Evolutionary conservation across 1,140 invertebrate genomes (phyloP), one percentile per base, ranked within the genome.

Genomic region (Diabrotica virgifera): DNA sequence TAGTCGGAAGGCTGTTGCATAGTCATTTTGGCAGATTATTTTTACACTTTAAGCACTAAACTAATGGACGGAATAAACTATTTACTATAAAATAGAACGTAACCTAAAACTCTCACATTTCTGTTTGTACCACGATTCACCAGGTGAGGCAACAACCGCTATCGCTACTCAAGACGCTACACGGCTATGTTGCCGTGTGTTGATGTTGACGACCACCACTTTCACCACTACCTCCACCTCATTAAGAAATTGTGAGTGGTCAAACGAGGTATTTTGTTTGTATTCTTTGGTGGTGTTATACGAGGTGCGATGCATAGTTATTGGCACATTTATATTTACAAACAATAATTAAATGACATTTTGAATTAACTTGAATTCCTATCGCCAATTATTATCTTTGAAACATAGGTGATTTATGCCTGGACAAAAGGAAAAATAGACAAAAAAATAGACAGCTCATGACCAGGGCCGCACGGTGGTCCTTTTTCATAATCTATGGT

Each of bases 121-220:
- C 40, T 46, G 40, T 10, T 46, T 8, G 40, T 46, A 10, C n/a
- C 8, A n/a, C n/a, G 8, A 46, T 46, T 46, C 40, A 55, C 10
- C 53, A 55, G 53, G 53, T 13, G 53, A 55, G 53, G 53, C 53
- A 55, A 11, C 12, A 7, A 46, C 40, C 24, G 24, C 24, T 24
- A 46, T 6, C 40, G 40, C 4, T 24, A 4, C 24, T 24, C 24
- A 24, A 46, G 8, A 46, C 40, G 40, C 40, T 8, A 46, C 6
- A 11, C 8, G 8, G 40, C 40, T 46, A 46, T 11, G 53, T 55
- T 55, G 53, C 53, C 53, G 24, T 24, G 24, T 24, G 24, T 46
- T 46, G 40, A 46, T 24, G n/a, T 46, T 46, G n/a, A 46, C 40
- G n/a, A 46, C 40, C 8, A n/a, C n/a, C 8, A 46, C 40, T 10